Evolutionary conservation across 2,888 invertebrate genomes (phyloP).

Genomic region (Dryocosmus kuriphilus): DNA sequence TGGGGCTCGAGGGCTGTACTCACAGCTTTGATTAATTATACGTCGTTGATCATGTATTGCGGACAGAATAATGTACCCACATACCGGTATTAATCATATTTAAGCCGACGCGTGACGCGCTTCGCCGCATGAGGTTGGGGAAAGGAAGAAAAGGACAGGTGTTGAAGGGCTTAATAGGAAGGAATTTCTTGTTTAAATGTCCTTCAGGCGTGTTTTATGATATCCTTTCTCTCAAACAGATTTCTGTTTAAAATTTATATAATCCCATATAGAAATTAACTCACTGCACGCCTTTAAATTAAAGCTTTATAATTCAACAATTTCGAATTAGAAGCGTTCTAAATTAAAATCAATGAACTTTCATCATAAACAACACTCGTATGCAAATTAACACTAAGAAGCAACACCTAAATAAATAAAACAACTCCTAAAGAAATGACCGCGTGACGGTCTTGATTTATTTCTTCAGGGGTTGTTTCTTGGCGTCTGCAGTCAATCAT

Average conservation of each 20-base stretch:
- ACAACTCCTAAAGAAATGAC: too few species aligned
- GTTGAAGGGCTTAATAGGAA: not conserved
- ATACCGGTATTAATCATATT: slow-evolving; percentile 64
- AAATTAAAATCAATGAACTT: too few species aligned
- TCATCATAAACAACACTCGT: too few species aligned
- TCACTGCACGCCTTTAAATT: too few species aligned
- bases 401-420: too few species aligned
- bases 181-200: not conserved
- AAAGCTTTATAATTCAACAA: too few species aligned
- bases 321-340: too few species aligned
- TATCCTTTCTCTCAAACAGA: not conserved
- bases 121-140: slow-evolving; percentile 40
- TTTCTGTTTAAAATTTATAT: not conserved
- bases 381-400: too few species aligned
- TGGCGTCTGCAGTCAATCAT: too few species aligned
- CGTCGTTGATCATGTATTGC: slow-evolving; percentile 47
- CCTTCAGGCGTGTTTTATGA: not conserved
- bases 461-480: too few species aligned
- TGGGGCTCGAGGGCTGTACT: slow-evolving; percentile 45
- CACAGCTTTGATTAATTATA: slow-evolving; percentile 63
- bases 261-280: not conserved
- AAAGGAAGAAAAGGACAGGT: not conserved
- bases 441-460: too few species aligned
- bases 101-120: slow-evolving; percentile 52
- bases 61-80: slow-evolving; percentile 56